Conservation (phyloP, 2,888 invertebrate species). For the Drosophila glabriapex region DNA sequence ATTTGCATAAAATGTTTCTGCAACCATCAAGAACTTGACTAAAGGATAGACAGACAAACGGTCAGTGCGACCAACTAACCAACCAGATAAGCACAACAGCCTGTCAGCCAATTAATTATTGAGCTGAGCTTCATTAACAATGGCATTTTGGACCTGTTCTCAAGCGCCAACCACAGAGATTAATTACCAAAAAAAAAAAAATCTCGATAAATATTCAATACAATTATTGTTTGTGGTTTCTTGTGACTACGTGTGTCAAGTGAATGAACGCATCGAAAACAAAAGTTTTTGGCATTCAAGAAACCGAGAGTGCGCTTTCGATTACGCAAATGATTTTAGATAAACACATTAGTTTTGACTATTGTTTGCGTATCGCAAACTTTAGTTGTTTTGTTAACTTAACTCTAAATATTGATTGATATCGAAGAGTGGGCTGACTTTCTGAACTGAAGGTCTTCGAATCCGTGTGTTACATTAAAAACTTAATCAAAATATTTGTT, state of each 20-base stretch:
- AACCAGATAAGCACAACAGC: constrained; percentile 12
- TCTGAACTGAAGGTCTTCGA: constrained; percentile 30
- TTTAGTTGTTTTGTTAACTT: constrained; percentile 42
- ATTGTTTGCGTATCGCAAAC: constrained; percentile 64
- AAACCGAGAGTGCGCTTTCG: constrained; percentile 66
- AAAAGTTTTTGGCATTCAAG: constrained; percentile 56
- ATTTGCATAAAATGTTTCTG: constrained; percentile 65
- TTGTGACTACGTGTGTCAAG: constrained; percentile 17
- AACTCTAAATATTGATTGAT: constrained; percentile 55
- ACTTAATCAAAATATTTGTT: constrained; percentile 44
- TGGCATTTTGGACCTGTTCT: constrained; percentile 63
- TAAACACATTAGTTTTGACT: constrained; percentile 70
- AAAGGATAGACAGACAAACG: constrained; percentile 40
- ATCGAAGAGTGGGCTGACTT: constrained; percentile 18
- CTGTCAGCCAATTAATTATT: constrained; percentile 47
- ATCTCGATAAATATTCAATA: constrained; percentile 53
- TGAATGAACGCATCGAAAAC: constrained; percentile 76
- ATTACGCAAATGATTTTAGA: constrained; percentile 66
- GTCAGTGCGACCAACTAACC: constrained; percentile 1
- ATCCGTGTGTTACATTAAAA: constrained; percentile 36
- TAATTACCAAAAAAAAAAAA: constrained; percentile 51
- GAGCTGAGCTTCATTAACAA: constrained; percentile 59
- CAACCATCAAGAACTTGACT: constrained; percentile 47
- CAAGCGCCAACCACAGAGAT: constrained; percentile 52
- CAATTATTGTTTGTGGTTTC: constrained; percentile 21